Base-by-base conservation (phyloP, 2,113 vertebrate genomes). In the Theristicus caerulescens region DNA sequence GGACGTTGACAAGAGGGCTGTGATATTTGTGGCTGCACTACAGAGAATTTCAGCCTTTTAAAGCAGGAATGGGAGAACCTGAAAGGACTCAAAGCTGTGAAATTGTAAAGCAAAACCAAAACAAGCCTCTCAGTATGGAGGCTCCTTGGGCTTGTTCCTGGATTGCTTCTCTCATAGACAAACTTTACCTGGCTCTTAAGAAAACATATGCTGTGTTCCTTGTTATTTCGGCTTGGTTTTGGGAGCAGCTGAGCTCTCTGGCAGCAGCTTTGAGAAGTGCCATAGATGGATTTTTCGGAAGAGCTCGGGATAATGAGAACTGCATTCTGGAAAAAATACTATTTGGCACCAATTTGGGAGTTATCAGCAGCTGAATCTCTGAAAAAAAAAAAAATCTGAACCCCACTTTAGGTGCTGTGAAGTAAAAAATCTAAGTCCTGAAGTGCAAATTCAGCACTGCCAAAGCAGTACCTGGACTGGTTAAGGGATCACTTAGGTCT, bases 21-120 rank as follows among this genome's bases (percentile, higher is more conserved):
- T 54, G 94, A 97, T 95, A 93, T 72, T 67, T 95, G 91, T 91
- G 74, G 86, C 88, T 93, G 90, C 42, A 64, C 64, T 94, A 89
- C 87, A 92, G 85, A 95, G 88, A 86, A 91, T 93, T 95, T 96
- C 88, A 54, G n/a, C 67, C 62, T 78, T 96, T 97, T 92, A 94
- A 84, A 64, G 38, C 34, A 70, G 51, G 59, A 77, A 76, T 51
- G 46, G 65, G 55, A 67, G 61, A 97, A 90, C 18, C 62, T 71
- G 42, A 57, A 72, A 91, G 71, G 82, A 84, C 78, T 92, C 69
- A 49, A 40, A 85, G 26, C 69, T 88, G 76, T 69, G 52, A 90
- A 77, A 94, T 18, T 74, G 52, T 67, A 59, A 88, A 81, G 61
- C 47, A 51, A 77, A 86, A 92, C 8, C 58, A 90, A 95, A 92